Evolutionary conservation across 2,888 invertebrate genomes (phyloP).

Genomic region (Pterostichus niger): DNA sequence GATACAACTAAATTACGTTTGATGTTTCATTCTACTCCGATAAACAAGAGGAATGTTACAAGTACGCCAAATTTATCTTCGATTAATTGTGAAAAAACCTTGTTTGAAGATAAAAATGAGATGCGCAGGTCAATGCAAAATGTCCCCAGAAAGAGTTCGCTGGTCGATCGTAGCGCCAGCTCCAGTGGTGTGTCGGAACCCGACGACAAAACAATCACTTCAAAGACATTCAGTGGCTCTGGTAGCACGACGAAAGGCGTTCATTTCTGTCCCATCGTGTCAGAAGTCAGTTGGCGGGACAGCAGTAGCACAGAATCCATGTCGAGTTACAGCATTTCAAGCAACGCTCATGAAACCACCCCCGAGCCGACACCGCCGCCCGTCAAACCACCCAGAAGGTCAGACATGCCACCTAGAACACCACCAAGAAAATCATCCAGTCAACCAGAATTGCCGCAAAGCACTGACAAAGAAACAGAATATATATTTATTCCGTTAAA

Average conservation of each 20-base stretch:
- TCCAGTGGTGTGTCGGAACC: slow-evolving; percentile 74
- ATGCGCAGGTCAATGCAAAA: slow-evolving; percentile 81
- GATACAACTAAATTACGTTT: slow-evolving; percentile 69
- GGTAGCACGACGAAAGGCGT: slow-evolving; percentile 79
- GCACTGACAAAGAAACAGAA: slow-evolving; percentile 66
- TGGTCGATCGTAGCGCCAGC: slow-evolving; percentile 74
- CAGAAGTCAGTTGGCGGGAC: slow-evolving; percentile 89
- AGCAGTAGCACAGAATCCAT: slow-evolving; percentile 58
- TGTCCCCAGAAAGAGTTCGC: slow-evolving; percentile 79
- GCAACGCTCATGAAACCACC: slow-evolving; percentile 72
- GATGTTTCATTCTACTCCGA: slow-evolving; percentile 72
- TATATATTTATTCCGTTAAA: slow-evolving; percentile 69
- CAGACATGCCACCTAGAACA: slow-evolving; percentile 30
- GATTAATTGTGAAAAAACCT: slow-evolving; percentile 70
- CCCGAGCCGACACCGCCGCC: slow-evolving; percentile 67
- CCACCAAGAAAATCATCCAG: slow-evolving; percentile 71
- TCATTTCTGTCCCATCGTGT: slow-evolving; percentile 89
- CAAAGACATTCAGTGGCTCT: slow-evolving; percentile 72
- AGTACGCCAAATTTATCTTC: slow-evolving; percentile 83
- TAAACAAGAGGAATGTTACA: slow-evolving; percentile 73
- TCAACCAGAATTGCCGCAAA: slow-evolving; percentile 73
- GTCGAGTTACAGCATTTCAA: slow-evolving; percentile 74
- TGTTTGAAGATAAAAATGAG: slow-evolving; percentile 75
- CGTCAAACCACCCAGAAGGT: slow-evolving; percentile 63
- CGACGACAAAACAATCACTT: slow-evolving; percentile 73